These are phyloP conservation scores for Stercorarius parasiticus DNA, from an alignment of 2,113 vertebrate genomes.

Conservation along the genomic window DNA sequence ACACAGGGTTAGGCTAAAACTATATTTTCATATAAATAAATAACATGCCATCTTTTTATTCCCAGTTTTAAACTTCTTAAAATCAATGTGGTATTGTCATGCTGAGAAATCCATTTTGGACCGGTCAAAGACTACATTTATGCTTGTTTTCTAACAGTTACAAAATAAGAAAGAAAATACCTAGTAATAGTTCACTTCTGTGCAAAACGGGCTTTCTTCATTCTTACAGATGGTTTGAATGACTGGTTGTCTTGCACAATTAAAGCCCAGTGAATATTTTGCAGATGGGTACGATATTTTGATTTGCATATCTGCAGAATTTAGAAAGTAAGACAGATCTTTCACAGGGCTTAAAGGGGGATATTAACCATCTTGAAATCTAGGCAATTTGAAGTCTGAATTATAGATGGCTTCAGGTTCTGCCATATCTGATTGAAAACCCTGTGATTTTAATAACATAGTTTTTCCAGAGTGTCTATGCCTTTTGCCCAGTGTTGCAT, in stretches of 20 bases:
- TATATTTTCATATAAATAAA: neutral
- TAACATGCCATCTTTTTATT: neutral
- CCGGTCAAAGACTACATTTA: neutral
- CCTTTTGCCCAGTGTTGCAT: neutral
- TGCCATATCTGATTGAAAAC: neutral
- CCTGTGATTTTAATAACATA: neutral
- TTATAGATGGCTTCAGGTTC: neutral
- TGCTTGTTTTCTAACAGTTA: neutral
- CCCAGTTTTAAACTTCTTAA: neutral
- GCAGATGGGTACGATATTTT: neutral
- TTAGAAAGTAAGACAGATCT: neutral
- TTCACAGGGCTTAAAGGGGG: neutral
- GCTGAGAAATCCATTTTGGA: neutral
- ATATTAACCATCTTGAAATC: neutral
- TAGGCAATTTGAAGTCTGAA: neutral
- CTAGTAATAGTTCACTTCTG: neutral
- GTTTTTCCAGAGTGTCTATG: neutral
- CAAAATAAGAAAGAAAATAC: neutral
- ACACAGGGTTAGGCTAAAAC: neutral
- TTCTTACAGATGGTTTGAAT: neutral
- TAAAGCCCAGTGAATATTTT: neutral
- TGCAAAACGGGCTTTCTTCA: neutral
- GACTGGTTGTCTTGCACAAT: neutral
- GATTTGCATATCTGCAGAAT: neutral
- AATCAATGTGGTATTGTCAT: neutral